Evolutionary conservation across 1,140 invertebrate species (phyloP), one percentile per base, ranked within the genome.

Genomic region (Augochlora pura): DNA sequence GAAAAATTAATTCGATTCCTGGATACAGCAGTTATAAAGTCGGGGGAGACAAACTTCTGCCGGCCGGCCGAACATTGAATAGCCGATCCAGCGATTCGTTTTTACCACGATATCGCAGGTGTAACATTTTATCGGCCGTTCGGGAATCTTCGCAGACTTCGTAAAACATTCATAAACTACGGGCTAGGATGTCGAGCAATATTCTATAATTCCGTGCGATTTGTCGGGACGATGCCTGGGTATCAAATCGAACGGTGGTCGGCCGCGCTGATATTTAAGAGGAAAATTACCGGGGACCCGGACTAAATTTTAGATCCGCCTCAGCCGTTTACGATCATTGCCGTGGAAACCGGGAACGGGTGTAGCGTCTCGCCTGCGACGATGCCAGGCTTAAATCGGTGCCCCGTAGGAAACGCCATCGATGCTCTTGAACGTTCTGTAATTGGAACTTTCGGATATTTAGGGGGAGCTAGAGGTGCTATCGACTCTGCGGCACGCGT

Each of bases 141-240:
- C 27, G 1, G 3, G 27, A 71, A 78, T 49, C 46, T 64, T 72
- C 60, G n/a, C n/a, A 60, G 71, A 42, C 42, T 1, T 81, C 75
- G 62, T 39, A 16, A 77, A 49, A 76, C 39, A 67, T 66, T 57
- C 38, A 59, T 42, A n/a, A 10, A 57, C 25, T 12, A 1, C 4
- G 49, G 49, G 2, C 18, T 14, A 16, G 16, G 14, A 16, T 1
- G 14, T 14, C 9, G 57, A 25, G 16, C 7, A 25, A 57, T 25
- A 32, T 68, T n/a, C 14, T 27, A 9, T 39, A 39, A 32, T 68
- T n/a, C 14, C 52, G 9, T 39, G 39, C 16, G 18, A 72, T 25
- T 46, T 46, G 9, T 2, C 12, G 27, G 38, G 46, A 60, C 38
- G 23, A 42, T 71, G n/a, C n/a, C 60, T 42, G 39, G 12, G 23